Evolutionary conservation across 2,888 invertebrate genomes (phyloP).

Genomic region (Caprella mutica): DNA sequence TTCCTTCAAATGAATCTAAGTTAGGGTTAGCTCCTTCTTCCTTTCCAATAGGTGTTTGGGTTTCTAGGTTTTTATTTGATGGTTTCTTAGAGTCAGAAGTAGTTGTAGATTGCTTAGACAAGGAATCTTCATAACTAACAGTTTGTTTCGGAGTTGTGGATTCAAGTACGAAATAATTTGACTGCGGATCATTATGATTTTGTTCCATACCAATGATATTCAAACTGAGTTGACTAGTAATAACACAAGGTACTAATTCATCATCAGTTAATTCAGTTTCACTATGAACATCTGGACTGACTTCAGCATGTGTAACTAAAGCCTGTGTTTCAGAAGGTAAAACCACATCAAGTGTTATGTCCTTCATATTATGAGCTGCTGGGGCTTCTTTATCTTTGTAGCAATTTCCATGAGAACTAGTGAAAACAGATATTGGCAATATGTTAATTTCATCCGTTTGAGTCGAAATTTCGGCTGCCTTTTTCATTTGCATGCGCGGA

Average conservation of each 20-base stretch:
- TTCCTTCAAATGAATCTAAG: no score
- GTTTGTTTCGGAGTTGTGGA: background rate
- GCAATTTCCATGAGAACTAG: constrained; percentile 17
- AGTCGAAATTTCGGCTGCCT: constrained; percentile 17
- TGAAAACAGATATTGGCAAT: constrained; percentile 22
- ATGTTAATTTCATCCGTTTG: constrained; percentile 22
- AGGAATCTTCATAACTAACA: background rate
- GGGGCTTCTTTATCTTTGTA: constrained; percentile 10
- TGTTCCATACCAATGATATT: constrained; percentile 27
- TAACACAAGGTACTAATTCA: constrained; percentile 23
- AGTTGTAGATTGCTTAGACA: no score
- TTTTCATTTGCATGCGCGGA: background rate
- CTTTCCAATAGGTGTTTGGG: no score
- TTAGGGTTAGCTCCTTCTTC: no score
- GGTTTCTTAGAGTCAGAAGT: no score
- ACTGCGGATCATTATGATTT: background rate
- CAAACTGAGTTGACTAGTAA: constrained; percentile 31
- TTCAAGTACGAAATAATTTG: background rate
- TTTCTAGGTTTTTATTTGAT: no score
- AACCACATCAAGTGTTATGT: constrained; percentile 25
- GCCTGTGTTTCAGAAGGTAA: constrained; percentile 31
- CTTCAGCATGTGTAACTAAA: constrained; percentile 20
- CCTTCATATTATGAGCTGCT: constrained; percentile 14
- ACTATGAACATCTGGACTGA: constrained; percentile 14
- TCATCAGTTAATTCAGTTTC: constrained; percentile 28